These are phyloP conservation scores for Zaprionus kolodkinae DNA, from an alignment of 1,140 invertebrate species.

Conservation along the genomic window DNA sequence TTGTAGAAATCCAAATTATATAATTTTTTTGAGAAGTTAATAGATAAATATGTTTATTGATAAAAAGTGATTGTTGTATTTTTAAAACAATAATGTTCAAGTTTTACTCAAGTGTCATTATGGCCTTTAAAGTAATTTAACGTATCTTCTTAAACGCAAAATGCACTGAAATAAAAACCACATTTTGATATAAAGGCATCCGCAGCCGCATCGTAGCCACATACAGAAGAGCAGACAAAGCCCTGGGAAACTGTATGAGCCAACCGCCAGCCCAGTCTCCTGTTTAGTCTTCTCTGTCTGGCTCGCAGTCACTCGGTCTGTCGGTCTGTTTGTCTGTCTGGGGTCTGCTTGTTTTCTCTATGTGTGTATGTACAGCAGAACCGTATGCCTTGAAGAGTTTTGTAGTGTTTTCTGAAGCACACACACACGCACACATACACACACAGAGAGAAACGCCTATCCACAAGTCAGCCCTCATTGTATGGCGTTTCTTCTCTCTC, in stretches of 20 bases:
- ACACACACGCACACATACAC: constrained; percentile 49
- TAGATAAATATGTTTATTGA: no score
- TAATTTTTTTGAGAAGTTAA: no score
- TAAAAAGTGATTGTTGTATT: not conserved
- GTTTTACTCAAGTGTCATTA: constrained; percentile 18
- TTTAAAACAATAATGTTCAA: not conserved
- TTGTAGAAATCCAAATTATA: no score
- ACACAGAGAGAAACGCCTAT: constrained; percentile 12
- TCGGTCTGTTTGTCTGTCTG: constrained; percentile 60
- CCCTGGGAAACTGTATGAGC: constrained; percentile 43
- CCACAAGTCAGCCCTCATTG: constrained; percentile 37
- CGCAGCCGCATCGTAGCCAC: constrained; percentile 50
- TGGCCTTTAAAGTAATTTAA: constrained; percentile 52
- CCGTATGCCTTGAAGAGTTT: constrained; percentile 70
- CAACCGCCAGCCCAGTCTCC: constrained; percentile 54
- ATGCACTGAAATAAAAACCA: constrained; percentile 73
- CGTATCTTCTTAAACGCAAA: constrained; percentile 20
- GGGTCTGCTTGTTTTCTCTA: constrained; percentile 49
- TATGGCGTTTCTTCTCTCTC: constrained; percentile 6
- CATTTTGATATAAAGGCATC: constrained; percentile 77
- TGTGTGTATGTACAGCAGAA: constrained; percentile 34
- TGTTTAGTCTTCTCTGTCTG: constrained; percentile 20
- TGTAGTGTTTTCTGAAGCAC: constrained; percentile 67
- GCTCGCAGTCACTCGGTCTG: constrained; percentile 44
- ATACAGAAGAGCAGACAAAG: constrained; percentile 51